Percentiles rank a stretch among this genome's conserved stretches.
Evolutionary conservation across 2,113 vertebrate species (phyloP).

Genomic region (Agapornis roseicollis): DNA sequence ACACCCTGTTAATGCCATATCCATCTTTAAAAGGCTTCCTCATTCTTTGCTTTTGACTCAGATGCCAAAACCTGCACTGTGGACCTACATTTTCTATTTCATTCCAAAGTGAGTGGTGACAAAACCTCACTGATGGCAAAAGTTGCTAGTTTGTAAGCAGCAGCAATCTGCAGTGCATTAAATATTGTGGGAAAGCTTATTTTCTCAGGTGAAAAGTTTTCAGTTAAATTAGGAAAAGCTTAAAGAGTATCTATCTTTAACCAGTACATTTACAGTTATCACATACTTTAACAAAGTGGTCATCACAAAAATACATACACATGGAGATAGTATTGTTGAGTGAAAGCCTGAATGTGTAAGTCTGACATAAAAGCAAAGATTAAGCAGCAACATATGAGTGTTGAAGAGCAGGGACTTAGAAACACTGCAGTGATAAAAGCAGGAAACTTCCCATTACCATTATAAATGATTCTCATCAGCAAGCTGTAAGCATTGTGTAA

Average conservation of each 20-base stretch:
- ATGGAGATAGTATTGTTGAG: rapidly evolving
- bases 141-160: background rate
- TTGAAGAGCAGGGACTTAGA: background rate
- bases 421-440: rapidly evolving
- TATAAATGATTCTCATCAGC: rapidly evolving
- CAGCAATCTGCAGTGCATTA: background rate
- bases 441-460: background rate
- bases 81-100: background rate
- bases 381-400: background rate
- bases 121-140: background rate
- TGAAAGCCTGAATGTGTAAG: background rate
- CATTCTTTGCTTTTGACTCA: background rate
- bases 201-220: background rate
- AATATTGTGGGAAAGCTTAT: background rate
- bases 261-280: background rate
- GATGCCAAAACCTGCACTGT: background rate
- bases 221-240: background rate
- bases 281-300: background rate
- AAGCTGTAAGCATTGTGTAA: background rate
- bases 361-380: background rate
- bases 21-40: background rate
- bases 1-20: background rate
- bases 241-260: background rate
- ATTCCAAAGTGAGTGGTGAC: background rate
- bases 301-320: background rate